phyloP scores from a whole-genome alignment of 92 coral and sea anemone genomes.

The Actinostola sp. region DNA sequence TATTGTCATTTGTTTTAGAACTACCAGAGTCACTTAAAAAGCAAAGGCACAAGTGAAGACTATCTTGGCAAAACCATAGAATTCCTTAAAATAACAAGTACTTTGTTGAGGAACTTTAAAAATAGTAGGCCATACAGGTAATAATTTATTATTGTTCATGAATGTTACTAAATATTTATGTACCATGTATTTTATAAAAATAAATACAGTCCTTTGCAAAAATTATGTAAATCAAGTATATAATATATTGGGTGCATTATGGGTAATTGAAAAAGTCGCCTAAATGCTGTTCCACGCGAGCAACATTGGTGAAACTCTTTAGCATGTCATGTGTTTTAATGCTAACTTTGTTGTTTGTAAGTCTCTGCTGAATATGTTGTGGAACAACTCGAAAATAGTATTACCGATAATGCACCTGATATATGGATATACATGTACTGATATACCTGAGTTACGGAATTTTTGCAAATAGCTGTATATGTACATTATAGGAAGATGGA shows the following conservation, averaged over 20 bases:
- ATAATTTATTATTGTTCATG: not conserved
- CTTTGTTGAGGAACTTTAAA: slow-evolving; percentile 54
- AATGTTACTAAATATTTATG: not conserved
- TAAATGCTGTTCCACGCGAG: too few relatives aligned
- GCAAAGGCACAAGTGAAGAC: not conserved
- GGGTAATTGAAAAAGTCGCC: too few relatives aligned
- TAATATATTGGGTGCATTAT: too few relatives aligned
- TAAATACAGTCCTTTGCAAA: too few relatives aligned
- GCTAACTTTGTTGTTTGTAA: too few relatives aligned
- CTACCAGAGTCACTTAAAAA: slow-evolving; percentile 18
- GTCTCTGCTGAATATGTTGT: too few relatives aligned
- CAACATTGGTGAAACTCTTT: too few relatives aligned
- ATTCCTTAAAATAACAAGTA: slow-evolving; percentile 26
- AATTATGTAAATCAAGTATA: too few relatives aligned
- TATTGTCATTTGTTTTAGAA: not conserved
- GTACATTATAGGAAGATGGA: slow-evolving; percentile 22
- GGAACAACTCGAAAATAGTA: too few relatives aligned
- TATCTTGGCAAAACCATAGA: slow-evolving; percentile 26
- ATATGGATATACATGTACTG: not conserved
- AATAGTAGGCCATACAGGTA: slow-evolving; percentile 42
- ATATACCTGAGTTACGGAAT: too few relatives aligned
- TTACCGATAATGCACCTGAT: too few relatives aligned
- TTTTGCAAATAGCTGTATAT: not conserved
- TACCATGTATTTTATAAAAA: not conserved
- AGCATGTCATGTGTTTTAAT: too few relatives aligned